Evolutionary conservation across 2,888 invertebrate genomes (phyloP).

Genomic region (Sylvicola fuscatus): DNA sequence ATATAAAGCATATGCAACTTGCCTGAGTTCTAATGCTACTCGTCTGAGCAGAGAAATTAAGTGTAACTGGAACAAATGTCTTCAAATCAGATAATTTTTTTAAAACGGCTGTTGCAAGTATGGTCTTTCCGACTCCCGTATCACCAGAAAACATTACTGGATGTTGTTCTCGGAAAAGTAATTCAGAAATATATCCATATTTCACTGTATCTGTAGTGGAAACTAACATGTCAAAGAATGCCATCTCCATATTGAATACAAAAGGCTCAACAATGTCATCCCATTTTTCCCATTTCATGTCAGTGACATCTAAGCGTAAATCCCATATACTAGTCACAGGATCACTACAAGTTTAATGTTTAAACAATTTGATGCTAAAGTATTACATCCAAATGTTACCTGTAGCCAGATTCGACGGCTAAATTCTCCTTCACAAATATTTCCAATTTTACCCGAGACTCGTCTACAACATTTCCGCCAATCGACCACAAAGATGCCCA

Average conservation of each 20-base stretch:
- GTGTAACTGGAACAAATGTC: slow-evolving; percentile 46
- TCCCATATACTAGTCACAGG: slow-evolving; percentile 55
- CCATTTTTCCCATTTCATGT: slow-evolving; percentile 56
- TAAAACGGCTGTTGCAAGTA: slow-evolving; percentile 56
- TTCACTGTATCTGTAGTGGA: slow-evolving; percentile 82
- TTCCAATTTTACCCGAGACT: slow-evolving; percentile 47
- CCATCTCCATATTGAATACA: slow-evolving; percentile 40
- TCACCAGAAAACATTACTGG: slow-evolving; percentile 81
- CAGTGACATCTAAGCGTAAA: slow-evolving; percentile 49
- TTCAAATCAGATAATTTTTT: slow-evolving; percentile 36
- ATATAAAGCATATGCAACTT: background rate
- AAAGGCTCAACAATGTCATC: slow-evolving; percentile 56
- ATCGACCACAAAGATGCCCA: slow-evolving; percentile 71
- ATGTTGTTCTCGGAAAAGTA: slow-evolving; percentile 45
- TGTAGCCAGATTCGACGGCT: background rate
- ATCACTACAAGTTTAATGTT: slow-evolving; percentile 29
- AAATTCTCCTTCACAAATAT: slow-evolving; percentile 34
- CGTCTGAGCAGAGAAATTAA: slow-evolving; percentile 86
- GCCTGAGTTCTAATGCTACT: slow-evolving; percentile 61
- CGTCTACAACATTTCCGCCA: slow-evolving; percentile 64
- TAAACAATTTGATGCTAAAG: background rate
- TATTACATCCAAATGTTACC: background rate
- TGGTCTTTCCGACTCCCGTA: slow-evolving; percentile 81
- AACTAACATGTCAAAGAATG: slow-evolving; percentile 78
- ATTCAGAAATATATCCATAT: slow-evolving; percentile 42